These are phyloP conservation scores for Monochamus alternatus DNA, from an alignment of 2,888 invertebrate species.

Conservation along the genomic window DNA sequence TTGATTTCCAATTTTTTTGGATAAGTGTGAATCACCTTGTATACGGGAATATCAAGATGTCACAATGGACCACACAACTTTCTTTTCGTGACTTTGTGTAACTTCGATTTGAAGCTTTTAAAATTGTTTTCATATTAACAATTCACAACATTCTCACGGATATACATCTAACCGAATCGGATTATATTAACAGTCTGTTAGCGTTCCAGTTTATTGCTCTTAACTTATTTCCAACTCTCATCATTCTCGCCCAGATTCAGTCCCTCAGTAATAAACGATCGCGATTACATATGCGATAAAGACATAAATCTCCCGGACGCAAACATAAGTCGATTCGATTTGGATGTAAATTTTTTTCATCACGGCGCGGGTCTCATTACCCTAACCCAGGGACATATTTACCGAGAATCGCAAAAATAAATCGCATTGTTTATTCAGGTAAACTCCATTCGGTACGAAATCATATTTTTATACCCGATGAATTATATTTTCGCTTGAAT, in stretches of 20 bases:
- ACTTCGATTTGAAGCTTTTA: no score
- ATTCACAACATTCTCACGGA: no score
- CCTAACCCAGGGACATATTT: neutral
- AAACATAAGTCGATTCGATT: constrained; percentile 10
- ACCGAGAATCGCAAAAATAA: constrained; percentile 19
- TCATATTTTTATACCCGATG: constrained; percentile 15
- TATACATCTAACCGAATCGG: no score
- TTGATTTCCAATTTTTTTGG: no score
- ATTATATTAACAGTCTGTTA: neutral
- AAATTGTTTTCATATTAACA: no score
- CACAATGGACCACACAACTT: no score
- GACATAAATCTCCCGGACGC: constrained; percentile 10
- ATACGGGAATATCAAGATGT: no score
- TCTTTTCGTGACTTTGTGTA: no score
- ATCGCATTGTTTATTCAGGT: constrained; percentile 21
- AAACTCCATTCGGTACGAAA: constrained; percentile 1
- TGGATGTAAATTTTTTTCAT: constrained; percentile 7
- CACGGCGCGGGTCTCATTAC: neutral
- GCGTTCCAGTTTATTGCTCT: neutral
- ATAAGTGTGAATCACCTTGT: no score
- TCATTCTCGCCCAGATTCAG: neutral
- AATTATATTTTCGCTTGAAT: no score
- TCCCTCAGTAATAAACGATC: neutral
- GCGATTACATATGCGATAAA: constrained; percentile 6
- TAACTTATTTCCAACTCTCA: constrained; percentile 1